Evolutionary conservation across 2,797 vertebrate species (phyloP).

Genomic region (Sebastes oblongus): DNA sequence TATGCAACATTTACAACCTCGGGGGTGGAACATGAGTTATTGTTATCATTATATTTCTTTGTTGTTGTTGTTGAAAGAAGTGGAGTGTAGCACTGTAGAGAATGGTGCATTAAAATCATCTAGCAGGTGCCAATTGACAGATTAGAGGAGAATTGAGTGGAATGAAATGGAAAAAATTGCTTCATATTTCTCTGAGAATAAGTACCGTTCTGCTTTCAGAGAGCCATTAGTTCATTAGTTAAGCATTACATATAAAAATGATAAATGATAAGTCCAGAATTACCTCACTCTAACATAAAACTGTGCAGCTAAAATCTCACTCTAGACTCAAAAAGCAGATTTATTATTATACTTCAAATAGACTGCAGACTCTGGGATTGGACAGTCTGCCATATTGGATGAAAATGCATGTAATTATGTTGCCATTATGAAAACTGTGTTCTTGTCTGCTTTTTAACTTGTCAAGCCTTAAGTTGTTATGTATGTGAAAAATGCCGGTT

Average conservation of each 20-base stretch:
- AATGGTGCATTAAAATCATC: background rate
- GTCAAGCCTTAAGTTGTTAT: slow-evolving; percentile 17
- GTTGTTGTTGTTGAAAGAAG: background rate
- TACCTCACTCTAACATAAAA: background rate
- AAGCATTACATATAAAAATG: background rate
- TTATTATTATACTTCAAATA: background rate
- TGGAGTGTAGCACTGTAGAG: background rate
- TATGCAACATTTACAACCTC: background rate
- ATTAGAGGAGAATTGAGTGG: background rate
- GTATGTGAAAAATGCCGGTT: background rate
- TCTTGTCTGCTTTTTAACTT: slow-evolving; percentile 19
- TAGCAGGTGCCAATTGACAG: background rate
- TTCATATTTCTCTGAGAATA: background rate
- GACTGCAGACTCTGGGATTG: too few species aligned
- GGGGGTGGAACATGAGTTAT: background rate
- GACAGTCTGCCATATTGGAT: background rate
- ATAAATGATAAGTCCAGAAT: background rate
- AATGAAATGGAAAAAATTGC: background rate
- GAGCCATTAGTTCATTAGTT: background rate
- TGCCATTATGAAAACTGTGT: background rate
- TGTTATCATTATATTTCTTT: background rate
- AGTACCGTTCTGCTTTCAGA: background rate
- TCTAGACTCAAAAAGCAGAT: background rate
- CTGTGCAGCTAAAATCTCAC: slow-evolving; percentile 2
- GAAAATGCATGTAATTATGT: slow-evolving; percentile 2